phyloP scores from a whole-genome alignment of 1,140 invertebrate genomes.

The Aphelinus atriplicis region DNA sequence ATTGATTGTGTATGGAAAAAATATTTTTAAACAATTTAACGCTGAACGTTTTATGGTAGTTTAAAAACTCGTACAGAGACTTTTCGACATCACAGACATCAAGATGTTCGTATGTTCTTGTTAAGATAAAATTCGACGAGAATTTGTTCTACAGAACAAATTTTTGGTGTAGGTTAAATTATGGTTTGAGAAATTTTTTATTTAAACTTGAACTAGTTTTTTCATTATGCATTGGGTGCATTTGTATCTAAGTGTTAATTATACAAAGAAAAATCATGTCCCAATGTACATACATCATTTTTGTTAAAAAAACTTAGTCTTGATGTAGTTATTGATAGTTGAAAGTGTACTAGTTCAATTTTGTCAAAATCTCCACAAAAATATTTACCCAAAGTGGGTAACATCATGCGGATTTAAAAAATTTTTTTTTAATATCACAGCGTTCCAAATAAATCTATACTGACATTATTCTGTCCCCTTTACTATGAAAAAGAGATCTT shows the following conservation, averaged over 20 bases:
- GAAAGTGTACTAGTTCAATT: constrained; percentile 20
- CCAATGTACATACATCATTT: constrained; percentile 41
- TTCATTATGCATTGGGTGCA: constrained; percentile 25
- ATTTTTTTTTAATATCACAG: constrained; percentile 32
- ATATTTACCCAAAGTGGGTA: neutral
- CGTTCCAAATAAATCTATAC: constrained; percentile 29
- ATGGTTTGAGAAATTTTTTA: constrained; percentile 26
- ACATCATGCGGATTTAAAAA: neutral
- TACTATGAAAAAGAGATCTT: constrained; percentile 24
- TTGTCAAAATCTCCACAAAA: constrained; percentile 2
- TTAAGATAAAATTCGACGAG: constrained; percentile 25
- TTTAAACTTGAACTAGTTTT: constrained; percentile 35
- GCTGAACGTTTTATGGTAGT: constrained; percentile 39
- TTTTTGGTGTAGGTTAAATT: constrained; percentile 37
- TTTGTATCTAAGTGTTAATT: constrained; percentile 35
- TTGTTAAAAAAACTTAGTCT: constrained; percentile 40
- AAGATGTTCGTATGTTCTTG: constrained; percentile 32
- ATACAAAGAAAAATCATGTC: constrained; percentile 39
- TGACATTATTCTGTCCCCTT: constrained; percentile 13
- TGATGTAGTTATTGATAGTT: constrained; percentile 22
- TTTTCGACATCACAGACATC: constrained; percentile 31
- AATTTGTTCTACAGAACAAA: constrained; percentile 27
- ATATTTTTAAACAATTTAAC: constrained; percentile 48
- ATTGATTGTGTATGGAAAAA: constrained; percentile 35
- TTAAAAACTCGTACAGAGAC: constrained; percentile 30